phyloP scores from a whole-genome alignment of 2,113 vertebrate genomes.

The Mormoops blainvillei region DNA sequence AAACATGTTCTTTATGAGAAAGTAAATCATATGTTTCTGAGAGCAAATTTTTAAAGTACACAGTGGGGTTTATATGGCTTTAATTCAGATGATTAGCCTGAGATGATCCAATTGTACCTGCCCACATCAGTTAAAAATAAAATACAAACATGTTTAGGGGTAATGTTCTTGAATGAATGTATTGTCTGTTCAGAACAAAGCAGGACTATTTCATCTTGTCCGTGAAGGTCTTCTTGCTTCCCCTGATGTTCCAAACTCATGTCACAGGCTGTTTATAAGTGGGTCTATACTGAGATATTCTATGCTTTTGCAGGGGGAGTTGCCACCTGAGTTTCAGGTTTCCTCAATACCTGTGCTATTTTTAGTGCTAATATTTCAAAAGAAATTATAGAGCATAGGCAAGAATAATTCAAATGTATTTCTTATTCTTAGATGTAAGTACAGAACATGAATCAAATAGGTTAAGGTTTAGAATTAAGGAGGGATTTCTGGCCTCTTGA shows the following conservation, averaged over 20 bases:
- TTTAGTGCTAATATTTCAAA: not conserved
- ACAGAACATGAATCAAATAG: not conserved
- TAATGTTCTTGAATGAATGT: not conserved
- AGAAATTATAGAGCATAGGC: not conserved
- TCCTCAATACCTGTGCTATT: not conserved
- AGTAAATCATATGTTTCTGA: not conserved
- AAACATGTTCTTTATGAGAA: not conserved
- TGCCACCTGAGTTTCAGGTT: not conserved
- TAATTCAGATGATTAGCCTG: not conserved
- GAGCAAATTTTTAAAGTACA: not conserved
- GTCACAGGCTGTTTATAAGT: not conserved
- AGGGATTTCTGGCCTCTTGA: not conserved
- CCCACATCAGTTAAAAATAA: not conserved
- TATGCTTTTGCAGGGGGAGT: not conserved
- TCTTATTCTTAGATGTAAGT: not conserved
- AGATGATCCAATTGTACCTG: not conserved
- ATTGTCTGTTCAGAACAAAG: conserved; percentile 17
- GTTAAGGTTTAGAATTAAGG: not conserved
- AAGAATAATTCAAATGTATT: not conserved
- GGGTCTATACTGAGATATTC: not conserved
- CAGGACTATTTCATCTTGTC: not conserved
- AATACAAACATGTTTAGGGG: not conserved
- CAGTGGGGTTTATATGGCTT: not conserved
- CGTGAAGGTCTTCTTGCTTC: conserved; percentile 8
- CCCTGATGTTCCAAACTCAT: not conserved